Base-by-base conservation (phyloP, 2,113 vertebrate species). In the Gracilinanus agilis region DNA sequence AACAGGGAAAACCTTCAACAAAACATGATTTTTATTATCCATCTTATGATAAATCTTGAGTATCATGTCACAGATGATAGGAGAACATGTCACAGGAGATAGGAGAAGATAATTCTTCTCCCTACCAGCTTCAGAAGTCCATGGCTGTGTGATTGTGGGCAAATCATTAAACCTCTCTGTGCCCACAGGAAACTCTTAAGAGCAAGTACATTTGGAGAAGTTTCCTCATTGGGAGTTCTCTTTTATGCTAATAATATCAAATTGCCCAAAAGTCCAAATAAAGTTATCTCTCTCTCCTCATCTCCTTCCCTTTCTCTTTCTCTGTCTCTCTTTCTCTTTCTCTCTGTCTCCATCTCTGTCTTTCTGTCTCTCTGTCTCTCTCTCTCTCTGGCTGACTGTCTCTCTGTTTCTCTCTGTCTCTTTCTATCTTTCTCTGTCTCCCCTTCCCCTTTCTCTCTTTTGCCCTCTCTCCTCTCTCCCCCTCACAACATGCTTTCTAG, bases 21-120 rank as follows among this genome's bases (percentile, higher is more conserved):
- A 98, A 97, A 91, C 93, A 58, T 88, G 27, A 96, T 95, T 98
- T 97, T 97, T 97, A 98, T 97, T 96, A 96, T 96, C 93, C 92
- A 93, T 98, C 92, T 93, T 95, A 94, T 92, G 97, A 49, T 92
- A 96, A 96, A 98, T 58, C 97, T 95, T 96, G 88, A 89, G 91
- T 54, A 97, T 93, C 93, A 94, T 90, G 93, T 53, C 44, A 44
- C 56, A 89, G 58, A 49, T 67, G 91, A 94, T 16, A 25, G 58
- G 16, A n/a, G n/a, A n/a, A n/a, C 93, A 94, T 90, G 93, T 53
- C 44, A 44, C 56, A 89, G 58, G 44, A 55, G 91, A 94, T 16
- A 25, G 58, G 16, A n/a, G n/a, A n/a, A n/a, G n/a, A n/a, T n/a
- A n/a, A n/a, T n/a, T n/a, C 19, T 55, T 75, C 27, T 89, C 23